Evolutionary conservation across 2,113 vertebrate species (phyloP), one percentile per base, ranked within the genome.

Genomic region (Rhabdornis inornatus): DNA sequence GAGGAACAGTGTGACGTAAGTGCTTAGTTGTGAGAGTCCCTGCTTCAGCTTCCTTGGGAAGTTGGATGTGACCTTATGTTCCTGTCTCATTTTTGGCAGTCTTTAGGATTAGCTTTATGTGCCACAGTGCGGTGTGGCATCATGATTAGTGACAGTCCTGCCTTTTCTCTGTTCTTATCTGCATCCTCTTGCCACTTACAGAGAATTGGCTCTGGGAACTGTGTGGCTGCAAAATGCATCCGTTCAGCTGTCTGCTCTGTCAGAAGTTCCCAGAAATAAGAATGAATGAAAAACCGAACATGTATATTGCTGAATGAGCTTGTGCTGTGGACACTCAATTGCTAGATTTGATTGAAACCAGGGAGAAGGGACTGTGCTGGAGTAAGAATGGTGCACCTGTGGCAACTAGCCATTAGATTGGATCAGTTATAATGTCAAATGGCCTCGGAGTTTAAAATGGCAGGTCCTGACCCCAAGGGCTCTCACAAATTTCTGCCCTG

Each of bases 111-210:
- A 71, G 27, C n/a, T 64, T 79, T 44, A 17, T 19, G 35, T 57
- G 35, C 61, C 59, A 19, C 1, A 2, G 39, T 82, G 52, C 0
- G 0, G 8, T 79, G 76, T 22, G 25, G 40, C 44, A 20, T 88
- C 55, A 24, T 8, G 4, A 15, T 20, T 37, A 59, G 39, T 31
- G 45, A 78, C 0, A 1, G n/a, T 59, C 57, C 35, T 84, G 31
- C 47, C 11, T 79, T 55, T 90, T 59, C 52, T 66, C 23, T 72
- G 44, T 83, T 88, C 70, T 68, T 30, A 23, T 40, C 33, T 65
- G 31, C 16, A 6, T 27, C 39, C 33, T 83, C 37, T 76, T 90
- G 39, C 66, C 12, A 8, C 30, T 64, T 71, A 24, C 0, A 14
- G 65, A 75, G 33, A 60, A 19, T 33, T 76, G 79, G 16, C 44